phyloP scores from a whole-genome alignment of 2,113 vertebrate species.

The Hippopotamus amphibius region DNA sequence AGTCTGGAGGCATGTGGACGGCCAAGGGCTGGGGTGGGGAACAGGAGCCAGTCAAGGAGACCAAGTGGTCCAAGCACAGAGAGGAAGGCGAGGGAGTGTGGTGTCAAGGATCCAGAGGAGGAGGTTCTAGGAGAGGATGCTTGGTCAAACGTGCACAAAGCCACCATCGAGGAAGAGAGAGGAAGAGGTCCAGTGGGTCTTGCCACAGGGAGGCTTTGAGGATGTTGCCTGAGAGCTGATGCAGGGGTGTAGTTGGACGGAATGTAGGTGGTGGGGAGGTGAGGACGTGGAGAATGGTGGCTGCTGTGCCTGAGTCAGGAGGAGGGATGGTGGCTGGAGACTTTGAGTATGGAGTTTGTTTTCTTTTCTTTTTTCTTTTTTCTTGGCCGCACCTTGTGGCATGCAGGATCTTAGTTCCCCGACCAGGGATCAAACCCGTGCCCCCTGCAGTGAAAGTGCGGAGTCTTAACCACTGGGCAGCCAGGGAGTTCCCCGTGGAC shows the following conservation, averaged over 20 bases:
- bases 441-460: too few species aligned
- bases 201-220: not conserved
- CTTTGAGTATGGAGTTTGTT: not conserved
- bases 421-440: not conserved
- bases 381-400: accelerated
- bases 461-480: not conserved
- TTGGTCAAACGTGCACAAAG: not conserved
- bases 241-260: not conserved
- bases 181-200: not conserved
- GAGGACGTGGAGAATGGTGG: not conserved
- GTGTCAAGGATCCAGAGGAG: not conserved
- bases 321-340: not conserved
- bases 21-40: not conserved
- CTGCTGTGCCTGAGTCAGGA: not conserved
- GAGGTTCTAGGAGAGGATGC: not conserved
- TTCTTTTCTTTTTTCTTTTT: too few species aligned
- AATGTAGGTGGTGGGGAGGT: not conserved
- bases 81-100: not conserved
- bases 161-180: too few species aligned
- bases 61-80: accelerated
- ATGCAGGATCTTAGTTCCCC: not conserved
- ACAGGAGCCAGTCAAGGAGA: too few species aligned
- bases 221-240: not conserved
- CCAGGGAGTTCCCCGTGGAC: not conserved
- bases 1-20: accelerated